phyloP scores from a whole-genome alignment of 2,113 vertebrate species.

The Pelvicachromis taeniatus region DNA sequence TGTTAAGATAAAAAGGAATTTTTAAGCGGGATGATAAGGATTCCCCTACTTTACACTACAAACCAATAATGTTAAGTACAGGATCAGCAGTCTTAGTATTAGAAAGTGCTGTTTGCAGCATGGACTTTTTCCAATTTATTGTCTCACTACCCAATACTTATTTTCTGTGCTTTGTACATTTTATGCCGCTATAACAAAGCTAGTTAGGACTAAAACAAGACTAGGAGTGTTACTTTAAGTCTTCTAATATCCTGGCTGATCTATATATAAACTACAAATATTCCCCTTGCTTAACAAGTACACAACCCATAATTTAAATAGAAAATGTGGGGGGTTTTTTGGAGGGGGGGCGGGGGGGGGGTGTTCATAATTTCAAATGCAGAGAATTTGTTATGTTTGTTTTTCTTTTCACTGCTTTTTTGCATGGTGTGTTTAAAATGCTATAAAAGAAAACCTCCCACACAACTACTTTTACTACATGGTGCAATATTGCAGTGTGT shows the following conservation, averaged over 20 bases:
- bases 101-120: neutral
- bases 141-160: neutral
- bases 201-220: neutral
- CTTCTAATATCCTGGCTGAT: neutral
- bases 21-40: slow-evolving; percentile 44
- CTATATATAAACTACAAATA: neutral
- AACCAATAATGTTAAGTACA: slow-evolving; percentile 38
- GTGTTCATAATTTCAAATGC: neutral
- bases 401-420: neutral
- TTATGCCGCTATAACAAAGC: neutral
- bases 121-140: neutral
- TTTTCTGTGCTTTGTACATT: neutral
- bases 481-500: neutral
- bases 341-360: accelerated
- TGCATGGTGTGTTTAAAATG: neutral
- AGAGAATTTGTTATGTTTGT: neutral
- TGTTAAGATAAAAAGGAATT: slow-evolving; percentile 69
- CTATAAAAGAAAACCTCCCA: neutral
- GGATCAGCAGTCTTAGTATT: slow-evolving; percentile 36
- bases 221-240: neutral
- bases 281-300: neutral
- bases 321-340: neutral
- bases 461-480: neutral
- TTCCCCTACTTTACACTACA: slow-evolving; percentile 55
- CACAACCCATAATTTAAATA: neutral